These are phyloP conservation scores for Lordiphosa collinella DNA, from an alignment of 1,140 invertebrate genomes.

Conservation along the genomic window DNA sequence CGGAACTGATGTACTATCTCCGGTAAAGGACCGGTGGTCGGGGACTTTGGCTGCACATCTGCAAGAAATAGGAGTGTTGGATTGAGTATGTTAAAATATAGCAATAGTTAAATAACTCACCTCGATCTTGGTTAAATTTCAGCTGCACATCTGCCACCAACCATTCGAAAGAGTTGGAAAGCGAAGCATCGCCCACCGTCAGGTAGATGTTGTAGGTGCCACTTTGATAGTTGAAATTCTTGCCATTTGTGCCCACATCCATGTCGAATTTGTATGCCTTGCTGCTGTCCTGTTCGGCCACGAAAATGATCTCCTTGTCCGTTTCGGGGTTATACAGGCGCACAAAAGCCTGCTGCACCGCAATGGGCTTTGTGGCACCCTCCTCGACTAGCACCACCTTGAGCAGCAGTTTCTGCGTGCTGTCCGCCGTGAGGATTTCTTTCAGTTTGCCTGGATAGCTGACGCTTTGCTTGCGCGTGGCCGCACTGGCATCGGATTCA, in stretches of 20 bases:
- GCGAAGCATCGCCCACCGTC: constrained; percentile 93
- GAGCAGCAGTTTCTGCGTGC: constrained; percentile 92
- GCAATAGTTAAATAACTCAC: constrained; percentile 16
- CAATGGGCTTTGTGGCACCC: constrained; percentile 81
- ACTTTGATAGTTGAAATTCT: constrained; percentile 88
- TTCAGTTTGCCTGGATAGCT: constrained; percentile 86
- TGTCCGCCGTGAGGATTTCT: constrained; percentile 88
- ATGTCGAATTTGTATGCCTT: constrained; percentile 93
- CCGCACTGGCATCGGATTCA: constrained; percentile 92
- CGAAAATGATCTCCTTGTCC: constrained; percentile 93
- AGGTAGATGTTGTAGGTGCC: constrained; percentile 91
- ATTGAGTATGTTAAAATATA: neutral
- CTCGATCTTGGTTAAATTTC: constrained; percentile 83
- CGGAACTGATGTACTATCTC: constrained; percentile 97
- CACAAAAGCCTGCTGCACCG: constrained; percentile 96
- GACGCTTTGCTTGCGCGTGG: constrained; percentile 88
- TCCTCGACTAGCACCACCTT: constrained; percentile 91
- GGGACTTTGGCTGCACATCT: constrained; percentile 69
- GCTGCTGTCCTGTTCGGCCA: constrained; percentile 92
- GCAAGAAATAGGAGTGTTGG: constrained; percentile 5
- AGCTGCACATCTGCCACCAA: constrained; percentile 87
- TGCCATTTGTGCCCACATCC: constrained; percentile 90
- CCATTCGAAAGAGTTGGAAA: constrained; percentile 95
- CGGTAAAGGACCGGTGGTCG: constrained; percentile 83
- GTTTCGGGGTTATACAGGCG: constrained; percentile 85